Percentiles rank a stretch among this genome's conserved stretches.
phyloP scores from a whole-genome alignment of 37 sponge, comb jelly and placozoan genomes.

The Amphimedon queenslandica region DNA sequence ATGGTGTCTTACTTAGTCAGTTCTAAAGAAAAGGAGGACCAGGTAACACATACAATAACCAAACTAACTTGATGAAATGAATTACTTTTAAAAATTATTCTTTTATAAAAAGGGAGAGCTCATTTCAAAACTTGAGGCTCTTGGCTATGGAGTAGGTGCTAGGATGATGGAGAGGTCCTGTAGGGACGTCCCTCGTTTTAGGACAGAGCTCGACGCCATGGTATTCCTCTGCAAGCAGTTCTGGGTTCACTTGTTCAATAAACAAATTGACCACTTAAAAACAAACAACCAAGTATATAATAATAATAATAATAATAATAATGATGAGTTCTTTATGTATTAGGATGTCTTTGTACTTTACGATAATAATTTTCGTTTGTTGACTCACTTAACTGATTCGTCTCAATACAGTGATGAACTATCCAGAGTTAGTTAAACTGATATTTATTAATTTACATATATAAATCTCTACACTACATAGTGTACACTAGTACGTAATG shows the following conservation, averaged over 20 bases:
- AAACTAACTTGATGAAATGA: too few relatives aligned
- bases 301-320: slow-evolving; percentile 5
- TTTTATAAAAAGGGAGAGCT: slow-evolving; percentile 35
- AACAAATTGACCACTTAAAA: slow-evolving; percentile 81
- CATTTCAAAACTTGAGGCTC: slow-evolving; percentile 29
- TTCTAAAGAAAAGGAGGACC: too few relatives aligned
- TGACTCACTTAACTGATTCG: slow-evolving; percentile 45
- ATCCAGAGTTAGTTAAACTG: slow-evolving; percentile 40
- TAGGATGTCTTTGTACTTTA: slow-evolving; percentile 84
- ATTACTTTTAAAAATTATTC: too few relatives aligned
- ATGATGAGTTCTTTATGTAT: background rate
- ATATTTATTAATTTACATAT: too few relatives aligned
- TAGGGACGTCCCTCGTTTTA: slow-evolving; percentile 59
- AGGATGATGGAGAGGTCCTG: slow-evolving; percentile 63
- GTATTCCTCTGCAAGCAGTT: slow-evolving; percentile 85
- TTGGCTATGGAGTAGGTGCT: slow-evolving; percentile 78
- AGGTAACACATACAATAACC: too few relatives aligned
- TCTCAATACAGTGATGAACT: slow-evolving; percentile 65
- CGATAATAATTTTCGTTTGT: slow-evolving; percentile 68
- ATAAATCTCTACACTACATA: too few relatives aligned
- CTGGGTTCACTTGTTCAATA: slow-evolving; percentile 72
- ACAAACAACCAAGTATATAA: slow-evolving; percentile 85
- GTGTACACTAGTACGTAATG: background rate
- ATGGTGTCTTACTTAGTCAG: too few relatives aligned
- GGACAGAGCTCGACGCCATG: slow-evolving; percentile 77